Percentiles rank a stretch among this genome's conserved stretches.
phyloP scores from a whole-genome alignment of 1,140 invertebrate species.

The Saccostrea cuccullata region DNA sequence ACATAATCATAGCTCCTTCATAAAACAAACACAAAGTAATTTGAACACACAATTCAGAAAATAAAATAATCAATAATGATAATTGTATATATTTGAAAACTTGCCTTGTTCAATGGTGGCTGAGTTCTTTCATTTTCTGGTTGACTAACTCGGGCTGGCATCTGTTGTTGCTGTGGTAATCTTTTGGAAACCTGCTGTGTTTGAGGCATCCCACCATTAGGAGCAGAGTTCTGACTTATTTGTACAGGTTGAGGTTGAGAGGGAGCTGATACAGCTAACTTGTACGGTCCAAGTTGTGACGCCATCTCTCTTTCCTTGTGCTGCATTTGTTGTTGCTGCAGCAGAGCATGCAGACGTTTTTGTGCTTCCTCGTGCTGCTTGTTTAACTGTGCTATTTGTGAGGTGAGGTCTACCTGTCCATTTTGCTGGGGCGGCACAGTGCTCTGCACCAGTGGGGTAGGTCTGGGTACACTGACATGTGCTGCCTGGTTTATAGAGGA shows the following conservation, averaged over 20 bases:
- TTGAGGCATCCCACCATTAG: constrained; percentile 31
- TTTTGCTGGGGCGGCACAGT: constrained; percentile 59
- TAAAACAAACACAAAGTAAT: too few relatives aligned
- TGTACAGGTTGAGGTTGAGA: constrained; percentile 43
- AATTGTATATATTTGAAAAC: too few relatives aligned
- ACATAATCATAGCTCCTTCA: too few relatives aligned
- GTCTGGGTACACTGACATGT: constrained; percentile 67
- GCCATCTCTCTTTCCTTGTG: constrained; percentile 49
- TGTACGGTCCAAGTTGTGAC: constrained; percentile 13
- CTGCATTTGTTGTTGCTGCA: constrained; percentile 58
- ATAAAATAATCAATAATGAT: too few relatives aligned
- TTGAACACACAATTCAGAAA: too few relatives aligned
- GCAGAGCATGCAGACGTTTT: constrained; percentile 63
- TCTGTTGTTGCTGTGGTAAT: constrained; percentile 41
- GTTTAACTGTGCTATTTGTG: constrained; percentile 71
- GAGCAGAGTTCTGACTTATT: constrained; percentile 43
- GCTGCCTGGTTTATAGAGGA: constrained; percentile 19
- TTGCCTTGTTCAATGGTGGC: not conserved
- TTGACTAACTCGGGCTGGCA: not conserved
- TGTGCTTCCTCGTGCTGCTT: constrained; percentile 72
- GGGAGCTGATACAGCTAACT: constrained; percentile 36
- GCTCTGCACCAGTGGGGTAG: constrained; percentile 69
- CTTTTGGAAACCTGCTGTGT: constrained; percentile 36
- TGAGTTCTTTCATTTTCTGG: not conserved
- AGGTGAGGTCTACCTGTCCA: constrained; percentile 47